Evolutionary conservation across 2,113 vertebrate species (phyloP), one percentile per base, ranked within the genome.

Genomic region (Nerophis ophidion): DNA sequence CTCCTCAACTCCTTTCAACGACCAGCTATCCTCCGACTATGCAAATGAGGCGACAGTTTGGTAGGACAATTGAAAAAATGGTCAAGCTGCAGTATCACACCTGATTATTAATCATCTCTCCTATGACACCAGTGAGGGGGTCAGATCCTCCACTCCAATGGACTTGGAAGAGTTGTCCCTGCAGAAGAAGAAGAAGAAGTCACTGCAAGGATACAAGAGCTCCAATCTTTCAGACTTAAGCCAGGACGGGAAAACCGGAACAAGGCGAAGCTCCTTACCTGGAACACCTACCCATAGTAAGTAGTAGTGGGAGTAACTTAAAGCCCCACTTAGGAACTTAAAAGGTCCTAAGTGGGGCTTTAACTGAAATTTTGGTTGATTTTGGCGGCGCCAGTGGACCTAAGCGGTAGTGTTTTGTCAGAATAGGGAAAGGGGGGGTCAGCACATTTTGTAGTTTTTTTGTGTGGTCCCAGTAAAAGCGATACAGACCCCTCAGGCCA

Each of bases 151-250:
- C 57, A 74, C 82, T 5, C 64, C 82, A 2, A 68, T 79, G 50
- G 72, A 70, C 61, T 59, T 77, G 40, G 84, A 83, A 47, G 93
- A 94, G 63, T 91, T 93, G 58, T 91, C 80, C 64, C 82, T 91
- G 73, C 89, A 72, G 48, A 64, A 90, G 36, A 79, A 81, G 60
- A 78, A 57, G 36, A 77, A 80, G 60, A 76, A 60, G 15, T 15
- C 71, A 5, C 89, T 93, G 84, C 91, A 91, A 71, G 91, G 90
- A 5, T 92, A 93, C 83, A 97, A 94, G 79, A 96, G 93, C 78
- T 93, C 90, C 68, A 98, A 94, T 78, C 90, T 98, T 46, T 93
- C 91, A 57, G 95, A 97, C 63, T 91, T 98, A 70, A 87, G 91
- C 77, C 89, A 94, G 79, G 93, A 92, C 42, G 90, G 92, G 17